These are phyloP conservation scores for Eudorcas thomsonii DNA, from an alignment of 2,113 vertebrate genomes.

Conservation along the genomic window DNA sequence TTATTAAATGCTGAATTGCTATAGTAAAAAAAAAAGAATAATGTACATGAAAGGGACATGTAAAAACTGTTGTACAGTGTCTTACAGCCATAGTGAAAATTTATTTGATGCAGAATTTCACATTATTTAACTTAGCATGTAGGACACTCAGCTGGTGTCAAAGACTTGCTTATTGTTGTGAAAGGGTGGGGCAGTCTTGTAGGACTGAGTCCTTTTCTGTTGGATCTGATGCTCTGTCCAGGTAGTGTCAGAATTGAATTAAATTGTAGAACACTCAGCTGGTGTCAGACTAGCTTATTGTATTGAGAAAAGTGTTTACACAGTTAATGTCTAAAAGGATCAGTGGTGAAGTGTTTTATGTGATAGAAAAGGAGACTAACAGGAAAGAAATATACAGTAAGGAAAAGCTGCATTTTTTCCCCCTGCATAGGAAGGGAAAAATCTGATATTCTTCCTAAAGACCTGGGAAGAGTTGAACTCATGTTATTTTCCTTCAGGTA, in stretches of 20 bases:
- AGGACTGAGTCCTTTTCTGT: not conserved
- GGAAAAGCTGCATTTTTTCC: not conserved
- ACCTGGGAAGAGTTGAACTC: not conserved
- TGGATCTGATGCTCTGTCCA: not conserved
- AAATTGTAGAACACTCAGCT: not conserved
- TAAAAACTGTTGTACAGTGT: not conserved
- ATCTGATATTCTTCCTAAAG: not conserved
- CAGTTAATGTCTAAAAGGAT: not conserved
- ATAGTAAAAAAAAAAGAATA: not conserved
- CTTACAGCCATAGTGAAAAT: not conserved
- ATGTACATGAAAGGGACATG: not conserved
- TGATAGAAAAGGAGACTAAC: not conserved
- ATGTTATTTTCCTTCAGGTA: not conserved
- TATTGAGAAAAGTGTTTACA: not conserved
- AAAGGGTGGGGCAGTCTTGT: not conserved
- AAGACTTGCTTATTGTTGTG: not conserved
- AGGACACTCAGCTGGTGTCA: not conserved
- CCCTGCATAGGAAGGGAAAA: not conserved
- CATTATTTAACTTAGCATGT: not conserved
- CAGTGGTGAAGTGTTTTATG: not conserved
- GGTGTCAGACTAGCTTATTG: not conserved
- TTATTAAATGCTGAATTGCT: not conserved
- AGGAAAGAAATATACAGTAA: not conserved
- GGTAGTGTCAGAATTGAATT: not conserved
- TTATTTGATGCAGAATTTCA: not conserved